Percentiles rank a stretch among this genome's conserved stretches.
phyloP scores from a whole-genome alignment of 2,888 invertebrate genomes.

The Amphiduros pacificus region DNA sequence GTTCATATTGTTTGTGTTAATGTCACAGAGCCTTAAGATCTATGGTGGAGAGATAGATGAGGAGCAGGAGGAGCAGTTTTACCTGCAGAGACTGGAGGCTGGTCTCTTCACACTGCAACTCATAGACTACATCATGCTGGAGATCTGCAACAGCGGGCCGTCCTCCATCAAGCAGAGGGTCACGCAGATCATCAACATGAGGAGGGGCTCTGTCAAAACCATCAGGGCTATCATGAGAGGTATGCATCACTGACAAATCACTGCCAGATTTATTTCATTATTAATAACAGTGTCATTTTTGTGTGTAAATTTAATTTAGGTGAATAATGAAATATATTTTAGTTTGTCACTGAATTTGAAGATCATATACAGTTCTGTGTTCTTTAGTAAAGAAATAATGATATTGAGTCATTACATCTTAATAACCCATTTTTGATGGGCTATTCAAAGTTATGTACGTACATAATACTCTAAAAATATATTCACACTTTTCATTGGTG shows the following conservation, averaged over 20 bases:
- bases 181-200: conserved; percentile 82
- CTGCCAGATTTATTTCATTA: not conserved
- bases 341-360: not conserved
- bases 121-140: conserved; percentile 77
- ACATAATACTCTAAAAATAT: too few relatives aligned
- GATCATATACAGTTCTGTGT: not conserved
- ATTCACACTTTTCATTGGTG: too few relatives aligned
- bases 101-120: conserved; percentile 96
- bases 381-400: not conserved
- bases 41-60: conserved; percentile 65
- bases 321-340: not conserved
- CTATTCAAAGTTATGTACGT: too few relatives aligned
- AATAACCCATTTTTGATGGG: too few relatives aligned
- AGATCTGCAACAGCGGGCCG: conserved; percentile 63
- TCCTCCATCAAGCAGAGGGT: conserved; percentile 75
- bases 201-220: conserved; percentile 88
- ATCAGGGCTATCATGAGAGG: conserved; percentile 92
- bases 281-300: not conserved
- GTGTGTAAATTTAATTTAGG: not conserved
- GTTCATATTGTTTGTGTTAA: not conserved
- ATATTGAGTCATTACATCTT: not conserved
- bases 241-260: conserved; percentile 57
- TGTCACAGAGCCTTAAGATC: conserved; percentile 42
- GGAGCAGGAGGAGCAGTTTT: conserved; percentile 81
- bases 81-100: conserved; percentile 84